Evolutionary conservation across 2,113 vertebrate genomes (phyloP).

Genomic region (Proteles cristata): DNA sequence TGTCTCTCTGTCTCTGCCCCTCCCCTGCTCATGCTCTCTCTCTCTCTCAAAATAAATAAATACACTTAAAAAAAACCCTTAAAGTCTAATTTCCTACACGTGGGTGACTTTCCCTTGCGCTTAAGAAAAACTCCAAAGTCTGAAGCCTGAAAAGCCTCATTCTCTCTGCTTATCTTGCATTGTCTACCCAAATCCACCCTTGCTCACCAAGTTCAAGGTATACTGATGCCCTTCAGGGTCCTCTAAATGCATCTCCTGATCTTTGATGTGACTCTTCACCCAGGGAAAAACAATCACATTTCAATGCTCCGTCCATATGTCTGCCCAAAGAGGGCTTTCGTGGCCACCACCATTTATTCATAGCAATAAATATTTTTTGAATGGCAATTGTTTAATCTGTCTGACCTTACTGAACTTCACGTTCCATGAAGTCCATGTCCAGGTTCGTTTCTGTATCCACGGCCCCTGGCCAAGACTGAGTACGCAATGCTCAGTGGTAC

Average conservation of each 20-base stretch:
- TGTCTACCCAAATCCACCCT: not conserved
- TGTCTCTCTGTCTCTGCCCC: too few relatives aligned
- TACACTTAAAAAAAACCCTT: too few relatives aligned
- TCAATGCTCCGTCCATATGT: fast-evolving
- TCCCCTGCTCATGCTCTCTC: too few relatives aligned
- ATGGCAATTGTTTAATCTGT: not conserved
- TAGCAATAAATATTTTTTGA: not conserved
- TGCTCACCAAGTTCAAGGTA: fast-evolving
- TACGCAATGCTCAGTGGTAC: fast-evolving
- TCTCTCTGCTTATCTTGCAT: fast-evolving
- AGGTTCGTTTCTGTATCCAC: fast-evolving
- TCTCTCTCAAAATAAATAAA: too few relatives aligned
- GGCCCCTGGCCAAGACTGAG: fast-evolving
- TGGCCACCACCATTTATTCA: not conserved
- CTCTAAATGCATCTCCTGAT: too few relatives aligned
- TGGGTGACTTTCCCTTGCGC: not conserved
- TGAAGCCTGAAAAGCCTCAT: not conserved
- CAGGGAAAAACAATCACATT: too few relatives aligned
- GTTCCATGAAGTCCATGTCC: fast-evolving
- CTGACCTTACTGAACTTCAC: not conserved
- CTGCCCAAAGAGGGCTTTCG: not conserved
- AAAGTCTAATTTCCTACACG: not conserved
- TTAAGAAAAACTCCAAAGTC: not conserved
- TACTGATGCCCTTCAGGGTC: fast-evolving
- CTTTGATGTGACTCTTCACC: not conserved